Base-by-base conservation (phyloP, 2,888 invertebrate species). In the Drosophila rellima region DNA sequence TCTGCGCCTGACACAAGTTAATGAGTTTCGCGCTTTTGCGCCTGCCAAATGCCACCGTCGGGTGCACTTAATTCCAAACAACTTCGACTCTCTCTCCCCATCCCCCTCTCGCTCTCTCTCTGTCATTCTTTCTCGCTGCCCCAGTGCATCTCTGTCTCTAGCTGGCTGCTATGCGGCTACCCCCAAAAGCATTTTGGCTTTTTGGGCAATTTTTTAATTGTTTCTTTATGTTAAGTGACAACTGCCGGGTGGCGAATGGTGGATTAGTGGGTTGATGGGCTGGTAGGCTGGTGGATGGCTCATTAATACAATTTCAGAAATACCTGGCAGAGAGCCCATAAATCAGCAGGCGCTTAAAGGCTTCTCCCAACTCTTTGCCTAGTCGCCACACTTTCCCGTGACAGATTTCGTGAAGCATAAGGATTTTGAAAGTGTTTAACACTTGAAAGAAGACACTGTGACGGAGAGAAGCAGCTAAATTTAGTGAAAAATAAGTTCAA, bases 151-250 rank as follows among this genome's bases (percentile, higher is more conserved):
- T 60, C 40, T 47, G 26, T 18, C 42, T 63, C 17, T 42, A 40
- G 59, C 51, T 62, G 45, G 45, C 57, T 55, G 90, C 85, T 78
- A 72, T 90, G 91, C 77, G 91, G 91, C 91, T 91, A 82, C 80
- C 88, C 86, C 79, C 80, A 88, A 84, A 83, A 78, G 76, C 76
- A 74, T 88, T 85, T 85, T 72, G 71, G 82, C 74, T 80, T 85
- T 87, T 84, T 79, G 73, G 80, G 73, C 82, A 82, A 74, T 83
- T 86, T 79, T 85, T 89, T 91, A 91, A 91, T 91, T 91, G 91
- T 88, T 91, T 90, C 91, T 91, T 91, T 91, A 91, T 91, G 91
- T 82, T 86, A 91, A 91, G 89, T 82, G 88, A 75, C 88, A 84
- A 74, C 77, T 69, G 67, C 37, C 17, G 61, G 48, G n/a, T 6